phyloP scores from a whole-genome alignment of 2,113 vertebrate genomes.

The Rhombomys opimus region DNA sequence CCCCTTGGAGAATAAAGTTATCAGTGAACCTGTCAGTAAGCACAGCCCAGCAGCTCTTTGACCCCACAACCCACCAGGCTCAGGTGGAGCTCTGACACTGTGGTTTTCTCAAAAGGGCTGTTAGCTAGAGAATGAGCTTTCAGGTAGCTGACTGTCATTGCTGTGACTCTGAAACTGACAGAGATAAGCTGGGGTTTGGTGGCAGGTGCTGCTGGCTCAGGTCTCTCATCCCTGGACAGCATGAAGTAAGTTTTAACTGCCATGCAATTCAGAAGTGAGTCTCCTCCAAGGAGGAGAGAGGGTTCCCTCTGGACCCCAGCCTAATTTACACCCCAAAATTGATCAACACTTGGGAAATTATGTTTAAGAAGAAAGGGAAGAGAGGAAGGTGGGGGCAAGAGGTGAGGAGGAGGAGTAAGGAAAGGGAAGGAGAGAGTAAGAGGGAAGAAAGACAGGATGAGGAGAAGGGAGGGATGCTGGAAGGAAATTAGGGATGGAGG shows the following conservation, averaged over 20 bases:
- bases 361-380: neutral
- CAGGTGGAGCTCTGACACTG: accelerated
- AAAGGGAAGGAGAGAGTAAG: neutral
- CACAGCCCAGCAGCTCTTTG: neutral
- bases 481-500: neutral
- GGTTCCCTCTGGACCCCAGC: neutral
- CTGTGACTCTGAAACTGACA: neutral
- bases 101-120: neutral
- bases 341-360: neutral
- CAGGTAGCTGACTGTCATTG: neutral
- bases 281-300: neutral
- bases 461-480: neutral
- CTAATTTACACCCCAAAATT: neutral
- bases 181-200: neutral
- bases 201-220: neutral
- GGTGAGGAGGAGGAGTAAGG: neutral
- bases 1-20: neutral
- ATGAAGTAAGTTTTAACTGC: neutral
- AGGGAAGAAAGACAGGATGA: neutral
- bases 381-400: neutral
- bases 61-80: accelerated
- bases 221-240: neutral
- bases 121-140: neutral
- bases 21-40: neutral
- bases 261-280: neutral